Evolutionary conservation across 2,888 invertebrate species (phyloP).

Genomic region (Drosophila neotestacea): DNA sequence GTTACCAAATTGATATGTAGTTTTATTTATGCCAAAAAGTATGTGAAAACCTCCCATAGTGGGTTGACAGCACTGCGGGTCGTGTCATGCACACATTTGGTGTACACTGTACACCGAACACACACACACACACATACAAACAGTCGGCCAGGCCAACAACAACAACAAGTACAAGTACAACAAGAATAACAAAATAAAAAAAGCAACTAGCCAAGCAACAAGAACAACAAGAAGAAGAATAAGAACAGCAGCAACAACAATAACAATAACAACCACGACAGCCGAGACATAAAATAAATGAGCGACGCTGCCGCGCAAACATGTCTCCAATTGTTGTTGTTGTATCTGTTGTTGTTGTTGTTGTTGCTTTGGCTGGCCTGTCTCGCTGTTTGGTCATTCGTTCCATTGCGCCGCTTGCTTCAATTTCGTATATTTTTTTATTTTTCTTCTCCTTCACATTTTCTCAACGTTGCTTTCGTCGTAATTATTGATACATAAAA

Average conservation of each 20-base stretch:
- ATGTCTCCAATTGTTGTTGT: slow-evolving; percentile 67
- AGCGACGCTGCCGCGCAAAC: slow-evolving; percentile 75
- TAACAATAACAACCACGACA: slow-evolving; percentile 42
- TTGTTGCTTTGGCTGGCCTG: slow-evolving; percentile 42
- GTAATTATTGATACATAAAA: slow-evolving; percentile 76
- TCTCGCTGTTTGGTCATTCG: slow-evolving; percentile 49
- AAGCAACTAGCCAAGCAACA: slow-evolving; percentile 59
- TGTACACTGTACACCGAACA: slow-evolving; percentile 31
- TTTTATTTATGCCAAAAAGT: too few species aligned
- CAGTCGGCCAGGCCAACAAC: slow-evolving; percentile 35
- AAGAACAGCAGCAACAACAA: slow-evolving; percentile 25
- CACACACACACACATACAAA: slow-evolving; percentile 24
- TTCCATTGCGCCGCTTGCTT: slow-evolving; percentile 61
- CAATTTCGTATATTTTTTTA: slow-evolving; percentile 48
- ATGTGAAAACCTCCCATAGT: too few species aligned
- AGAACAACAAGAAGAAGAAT: slow-evolving; percentile 28
- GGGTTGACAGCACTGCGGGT: slow-evolving; percentile 63
- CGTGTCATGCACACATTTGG: slow-evolving; percentile 72
- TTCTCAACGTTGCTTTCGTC: slow-evolving; percentile 59
- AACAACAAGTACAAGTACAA: slow-evolving; percentile 53
- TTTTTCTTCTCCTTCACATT: slow-evolving; percentile 16
- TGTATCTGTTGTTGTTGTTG: slow-evolving; percentile 37
- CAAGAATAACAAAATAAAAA: slow-evolving; percentile 34
- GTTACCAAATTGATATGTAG: too few species aligned
- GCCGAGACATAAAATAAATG: slow-evolving; percentile 75